Percentiles rank a stretch among this genome's conserved stretches.
phyloP scores from a whole-genome alignment of 2,113 vertebrate genomes.

The Ornithorhynchus anatinus region DNA sequence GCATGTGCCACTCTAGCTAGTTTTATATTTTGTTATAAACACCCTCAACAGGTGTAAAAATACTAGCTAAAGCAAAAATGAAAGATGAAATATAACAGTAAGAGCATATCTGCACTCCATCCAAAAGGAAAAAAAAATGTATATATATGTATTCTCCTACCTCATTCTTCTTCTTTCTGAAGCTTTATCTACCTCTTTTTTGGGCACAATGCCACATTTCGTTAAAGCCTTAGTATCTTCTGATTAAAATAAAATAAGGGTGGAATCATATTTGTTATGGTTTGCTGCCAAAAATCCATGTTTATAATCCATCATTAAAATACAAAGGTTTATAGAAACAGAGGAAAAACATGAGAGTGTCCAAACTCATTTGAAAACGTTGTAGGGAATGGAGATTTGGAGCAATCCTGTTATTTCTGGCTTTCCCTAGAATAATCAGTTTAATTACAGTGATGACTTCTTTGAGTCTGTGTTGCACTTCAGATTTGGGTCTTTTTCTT shows the following conservation, averaged over 20 bases:
- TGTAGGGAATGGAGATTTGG: slow-evolving; percentile 45
- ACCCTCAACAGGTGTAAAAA: slow-evolving; percentile 57
- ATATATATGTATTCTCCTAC: background rate
- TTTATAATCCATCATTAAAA: slow-evolving; percentile 69
- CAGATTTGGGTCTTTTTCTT: slow-evolving; percentile 52
- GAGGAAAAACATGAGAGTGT: slow-evolving; percentile 48
- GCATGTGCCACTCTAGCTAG: slow-evolving; percentile 16
- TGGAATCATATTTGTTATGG: slow-evolving; percentile 36
- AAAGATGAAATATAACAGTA: slow-evolving; percentile 12
- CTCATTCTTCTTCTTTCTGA: slow-evolving; percentile 19
- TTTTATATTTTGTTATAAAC: slow-evolving; percentile 58
- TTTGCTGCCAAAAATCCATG: slow-evolving; percentile 43
- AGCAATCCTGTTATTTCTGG: slow-evolving; percentile 58
- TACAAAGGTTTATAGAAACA: slow-evolving; percentile 47
- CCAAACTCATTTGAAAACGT: slow-evolving; percentile 63
- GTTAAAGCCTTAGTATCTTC: slow-evolving; percentile 41
- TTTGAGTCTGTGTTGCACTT: slow-evolving; percentile 30
- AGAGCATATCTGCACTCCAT: slow-evolving; percentile 13
- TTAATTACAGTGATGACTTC: slow-evolving; percentile 55
- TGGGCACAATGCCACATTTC: slow-evolving; percentile 25
- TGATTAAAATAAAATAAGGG: slow-evolving; percentile 59
- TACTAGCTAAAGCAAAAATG: slow-evolving; percentile 37
- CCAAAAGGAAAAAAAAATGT: slow-evolving; percentile 8
- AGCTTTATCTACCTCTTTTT: slow-evolving; percentile 34
- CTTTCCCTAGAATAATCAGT: slow-evolving; percentile 65